Conservation (phyloP, 2,113 vertebrate species). For the Myanophis thanlyinensis region DNA sequence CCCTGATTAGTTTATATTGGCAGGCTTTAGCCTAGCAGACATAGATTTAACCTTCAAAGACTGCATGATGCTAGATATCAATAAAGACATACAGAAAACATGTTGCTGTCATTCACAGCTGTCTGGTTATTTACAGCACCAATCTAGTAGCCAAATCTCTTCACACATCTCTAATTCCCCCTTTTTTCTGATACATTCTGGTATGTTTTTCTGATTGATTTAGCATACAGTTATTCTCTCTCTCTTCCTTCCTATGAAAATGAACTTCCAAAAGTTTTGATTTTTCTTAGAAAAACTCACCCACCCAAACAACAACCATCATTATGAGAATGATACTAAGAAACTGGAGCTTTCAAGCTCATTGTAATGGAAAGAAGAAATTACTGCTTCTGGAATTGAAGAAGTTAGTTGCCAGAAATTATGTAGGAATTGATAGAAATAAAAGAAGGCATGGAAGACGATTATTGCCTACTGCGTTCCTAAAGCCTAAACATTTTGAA, state of each 20-base stretch:
- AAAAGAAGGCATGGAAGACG: neutral
- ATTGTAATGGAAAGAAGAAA: neutral
- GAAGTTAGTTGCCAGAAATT: neutral
- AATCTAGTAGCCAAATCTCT: neutral
- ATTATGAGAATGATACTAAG: neutral
- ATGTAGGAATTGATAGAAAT: neutral
- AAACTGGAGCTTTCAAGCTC: neutral
- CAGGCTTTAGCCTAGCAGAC: slow-evolving; percentile 12
- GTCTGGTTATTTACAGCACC: neutral
- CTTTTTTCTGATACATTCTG: neutral
- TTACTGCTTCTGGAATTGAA: neutral
- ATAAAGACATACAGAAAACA: neutral
- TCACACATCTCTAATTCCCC: neutral
- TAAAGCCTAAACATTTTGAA: neutral
- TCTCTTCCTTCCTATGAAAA: neutral
- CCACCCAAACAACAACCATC: neutral
- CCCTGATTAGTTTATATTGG: slow-evolving; percentile 19
- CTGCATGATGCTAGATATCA: neutral
- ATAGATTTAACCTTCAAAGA: neutral
- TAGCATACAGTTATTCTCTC: neutral
- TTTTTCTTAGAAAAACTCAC: neutral
- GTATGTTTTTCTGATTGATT: neutral
- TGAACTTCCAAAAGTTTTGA: neutral
- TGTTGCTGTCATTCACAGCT: neutral
- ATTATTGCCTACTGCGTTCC: neutral